Conservation (phyloP, 2,113 vertebrate genomes). For the Phaetusa simplex region DNA sequence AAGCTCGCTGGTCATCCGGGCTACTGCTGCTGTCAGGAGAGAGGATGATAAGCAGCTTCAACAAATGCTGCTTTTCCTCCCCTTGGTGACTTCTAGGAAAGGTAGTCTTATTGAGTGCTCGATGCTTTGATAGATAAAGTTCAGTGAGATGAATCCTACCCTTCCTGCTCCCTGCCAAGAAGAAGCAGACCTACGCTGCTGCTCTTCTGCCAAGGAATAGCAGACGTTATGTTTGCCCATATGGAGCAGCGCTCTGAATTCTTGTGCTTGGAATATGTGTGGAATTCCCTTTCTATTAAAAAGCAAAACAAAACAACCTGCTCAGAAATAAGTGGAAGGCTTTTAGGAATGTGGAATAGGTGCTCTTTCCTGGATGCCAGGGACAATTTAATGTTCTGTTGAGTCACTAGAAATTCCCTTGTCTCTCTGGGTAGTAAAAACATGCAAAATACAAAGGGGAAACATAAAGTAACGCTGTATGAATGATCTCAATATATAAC, state of each 20-base stretch:
- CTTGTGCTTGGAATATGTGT: not conserved
- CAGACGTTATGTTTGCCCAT: not conserved
- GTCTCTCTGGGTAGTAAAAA: not conserved
- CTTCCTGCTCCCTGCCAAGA: slow-evolving; percentile 8
- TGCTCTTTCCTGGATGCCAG: not conserved
- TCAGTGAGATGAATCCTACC: slow-evolving; percentile 15
- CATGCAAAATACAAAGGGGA: not conserved
- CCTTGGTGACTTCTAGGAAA: slow-evolving; percentile 39
- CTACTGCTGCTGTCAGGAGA: not conserved
- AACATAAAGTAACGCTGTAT: not conserved
- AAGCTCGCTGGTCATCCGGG: not conserved
- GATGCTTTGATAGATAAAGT: not conserved
- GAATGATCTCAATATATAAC: not conserved
- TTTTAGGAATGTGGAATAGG: not conserved
- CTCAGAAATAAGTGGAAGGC: not conserved
- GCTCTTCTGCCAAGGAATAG: slow-evolving; percentile 34
- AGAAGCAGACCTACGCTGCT: slow-evolving; percentile 27
- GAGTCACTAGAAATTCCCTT: not conserved
- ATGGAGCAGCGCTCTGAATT: not conserved
- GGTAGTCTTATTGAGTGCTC: not conserved
- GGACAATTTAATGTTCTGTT: not conserved
- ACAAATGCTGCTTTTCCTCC: not conserved
- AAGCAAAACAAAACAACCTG: slow-evolving; percentile 9
- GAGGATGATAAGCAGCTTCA: not conserved
- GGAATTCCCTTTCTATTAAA: slow-evolving; percentile 45